A percentile compares a stretch with the other conserved stretches of the same genome.
Conservation (phyloP, 23 tunicate genomes). For the Trididemnum clinides region DNA sequence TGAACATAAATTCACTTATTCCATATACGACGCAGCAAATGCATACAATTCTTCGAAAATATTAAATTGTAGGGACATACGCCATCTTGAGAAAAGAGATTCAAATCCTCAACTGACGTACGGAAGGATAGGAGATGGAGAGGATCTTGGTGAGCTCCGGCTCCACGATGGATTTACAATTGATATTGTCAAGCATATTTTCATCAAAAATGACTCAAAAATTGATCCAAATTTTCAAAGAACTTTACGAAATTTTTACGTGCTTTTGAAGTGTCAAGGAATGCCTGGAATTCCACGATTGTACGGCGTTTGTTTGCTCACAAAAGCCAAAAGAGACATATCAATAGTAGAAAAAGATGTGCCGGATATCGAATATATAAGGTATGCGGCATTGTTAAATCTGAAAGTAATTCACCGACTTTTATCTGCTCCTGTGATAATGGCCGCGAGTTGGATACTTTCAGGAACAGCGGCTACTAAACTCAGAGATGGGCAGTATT, state of each 20-base stretch:
- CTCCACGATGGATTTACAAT: neutral
- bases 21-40: neutral
- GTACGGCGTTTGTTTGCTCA: conserved; percentile 51
- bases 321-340: conserved; percentile 39
- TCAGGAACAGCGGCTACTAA: too few species aligned
- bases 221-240: conserved; percentile 1
- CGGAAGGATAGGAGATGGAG: neutral
- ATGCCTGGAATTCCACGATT: conserved; percentile 74
- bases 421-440: too few species aligned
- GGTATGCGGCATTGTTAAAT: too few species aligned
- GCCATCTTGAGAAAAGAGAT: neutral
- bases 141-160: neutral
- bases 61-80: neutral
- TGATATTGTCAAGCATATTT: neutral
- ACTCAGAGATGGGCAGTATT: too few species aligned
- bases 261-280: conserved; percentile 43
- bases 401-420: too few species aligned
- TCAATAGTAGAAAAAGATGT: neutral
- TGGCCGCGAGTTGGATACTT: too few species aligned
- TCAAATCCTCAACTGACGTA: conserved; percentile 2
- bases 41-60: neutral
- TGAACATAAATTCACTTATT: neutral
- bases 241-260: conserved; percentile 6
- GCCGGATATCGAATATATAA: neutral
- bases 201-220: neutral